Evolutionary conservation across 2,888 invertebrate genomes (phyloP).

Genomic region (Linyphia triangularis): DNA sequence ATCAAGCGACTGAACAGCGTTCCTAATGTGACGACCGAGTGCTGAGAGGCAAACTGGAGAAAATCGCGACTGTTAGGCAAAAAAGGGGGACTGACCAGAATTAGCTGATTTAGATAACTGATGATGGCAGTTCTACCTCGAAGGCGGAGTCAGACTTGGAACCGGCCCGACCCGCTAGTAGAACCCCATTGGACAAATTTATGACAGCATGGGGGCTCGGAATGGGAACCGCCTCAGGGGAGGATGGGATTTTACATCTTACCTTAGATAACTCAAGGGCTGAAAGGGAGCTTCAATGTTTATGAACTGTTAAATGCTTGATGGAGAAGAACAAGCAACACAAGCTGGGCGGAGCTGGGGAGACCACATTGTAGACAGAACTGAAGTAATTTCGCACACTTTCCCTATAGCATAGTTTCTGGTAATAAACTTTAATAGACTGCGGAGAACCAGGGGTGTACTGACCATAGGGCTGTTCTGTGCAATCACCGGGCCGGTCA

Average conservation of each 20-base stretch:
- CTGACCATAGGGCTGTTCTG: no score
- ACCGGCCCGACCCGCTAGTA: constrained; percentile 27
- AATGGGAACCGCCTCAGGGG: constrained; percentile 40
- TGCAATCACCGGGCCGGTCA: no score
- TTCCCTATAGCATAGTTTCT: no score
- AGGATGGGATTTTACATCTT: constrained; percentile 34
- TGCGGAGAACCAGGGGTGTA: no score
- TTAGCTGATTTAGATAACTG: constrained; percentile 52
- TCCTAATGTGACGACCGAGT: constrained; percentile 37
- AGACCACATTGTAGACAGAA: neutral
- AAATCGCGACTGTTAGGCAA: constrained; percentile 1
- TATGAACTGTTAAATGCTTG: constrained; percentile 27
- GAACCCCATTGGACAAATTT: constrained; percentile 54
- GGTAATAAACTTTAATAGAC: no score
- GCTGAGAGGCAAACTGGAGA: constrained; percentile 4
- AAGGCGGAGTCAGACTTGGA: constrained; percentile 34
- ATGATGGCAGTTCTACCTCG: constrained; percentile 23
- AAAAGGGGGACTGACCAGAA: constrained; percentile 34
- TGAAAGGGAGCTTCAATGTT: neutral
- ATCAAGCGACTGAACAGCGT: constrained; percentile 38
- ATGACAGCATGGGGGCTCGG: constrained; percentile 33
- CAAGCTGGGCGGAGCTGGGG: neutral
- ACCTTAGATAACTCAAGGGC: neutral
- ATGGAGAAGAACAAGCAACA: neutral
- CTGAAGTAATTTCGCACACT: no score